phyloP scores from a whole-genome alignment of 2,888 invertebrate species.

The Melieria crassipennis region DNA sequence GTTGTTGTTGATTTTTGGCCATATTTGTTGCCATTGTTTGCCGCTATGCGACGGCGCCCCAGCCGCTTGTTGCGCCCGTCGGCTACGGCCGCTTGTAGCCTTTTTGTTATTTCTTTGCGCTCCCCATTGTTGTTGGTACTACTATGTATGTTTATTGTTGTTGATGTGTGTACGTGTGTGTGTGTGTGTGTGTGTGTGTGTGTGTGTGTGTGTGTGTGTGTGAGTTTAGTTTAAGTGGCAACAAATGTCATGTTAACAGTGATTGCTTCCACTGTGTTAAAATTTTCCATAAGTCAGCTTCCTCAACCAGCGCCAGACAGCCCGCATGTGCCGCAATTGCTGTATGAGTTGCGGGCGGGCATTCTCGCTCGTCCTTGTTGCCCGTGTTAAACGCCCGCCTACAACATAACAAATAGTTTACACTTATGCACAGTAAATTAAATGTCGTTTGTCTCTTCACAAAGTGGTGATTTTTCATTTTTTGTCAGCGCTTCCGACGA shows the following conservation, averaged over 20 bases:
- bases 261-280: slow-evolving; percentile 20
- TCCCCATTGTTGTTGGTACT: neutral
- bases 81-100: slow-evolving; percentile 1
- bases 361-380: neutral
- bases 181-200: too few relatives aligned
- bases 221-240: slow-evolving; percentile 33
- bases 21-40: neutral
- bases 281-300: slow-evolving; percentile 10
- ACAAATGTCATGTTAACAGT: slow-evolving; percentile 40
- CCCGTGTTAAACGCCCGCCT: neutral
- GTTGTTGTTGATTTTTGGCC: neutral
- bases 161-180: neutral
- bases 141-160: neutral
- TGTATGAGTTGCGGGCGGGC: neutral
- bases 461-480: slow-evolving; percentile 24
- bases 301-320: neutral
- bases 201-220: neutral
- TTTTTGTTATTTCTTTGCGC: neutral
- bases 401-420: slow-evolving; percentile 24
- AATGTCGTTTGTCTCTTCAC: slow-evolving; percentile 25
- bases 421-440: slow-evolving; percentile 28
- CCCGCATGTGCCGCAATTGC: neutral
- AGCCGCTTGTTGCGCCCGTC: too few relatives aligned
- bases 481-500: neutral
- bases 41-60: neutral